Conservation (phyloP, 2,888 invertebrate species). For the Hypsopygia costalis region DNA sequence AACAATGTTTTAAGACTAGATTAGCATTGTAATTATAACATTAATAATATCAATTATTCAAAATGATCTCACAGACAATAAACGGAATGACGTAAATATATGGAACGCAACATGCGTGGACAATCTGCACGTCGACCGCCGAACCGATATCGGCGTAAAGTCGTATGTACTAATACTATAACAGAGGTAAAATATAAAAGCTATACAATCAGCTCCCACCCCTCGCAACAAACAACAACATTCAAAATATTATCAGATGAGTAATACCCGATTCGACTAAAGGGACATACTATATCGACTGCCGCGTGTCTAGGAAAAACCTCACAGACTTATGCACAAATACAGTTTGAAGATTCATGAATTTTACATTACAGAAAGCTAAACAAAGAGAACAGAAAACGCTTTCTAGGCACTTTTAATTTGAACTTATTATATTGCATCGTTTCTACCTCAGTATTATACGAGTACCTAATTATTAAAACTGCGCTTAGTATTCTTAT, state of each 20-base stretch:
- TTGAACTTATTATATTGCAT: conserved; percentile 10
- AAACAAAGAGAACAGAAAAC: conserved; percentile 6
- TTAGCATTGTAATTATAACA: conserved; percentile 50
- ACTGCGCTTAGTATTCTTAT: conserved; percentile 1
- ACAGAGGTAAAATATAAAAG: conserved; percentile 69
- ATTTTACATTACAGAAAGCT: conserved; percentile 6
- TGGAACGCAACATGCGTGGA: conserved; percentile 25
- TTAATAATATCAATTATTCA: conserved; percentile 56
- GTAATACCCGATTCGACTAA: conserved; percentile 47
- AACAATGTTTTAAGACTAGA: conserved; percentile 45
- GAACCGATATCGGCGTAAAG: conserved; percentile 41
- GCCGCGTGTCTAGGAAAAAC: conserved; percentile 40
- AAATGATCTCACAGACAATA: conserved; percentile 32
- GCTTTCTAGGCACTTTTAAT: conserved; percentile 10
- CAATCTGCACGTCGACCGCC: conserved; percentile 38
- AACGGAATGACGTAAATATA: conserved; percentile 35
- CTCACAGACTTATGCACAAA: conserved; percentile 16
- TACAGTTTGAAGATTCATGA: neutral
- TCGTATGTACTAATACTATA: conserved; percentile 56
- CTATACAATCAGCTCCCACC: conserved; percentile 54
- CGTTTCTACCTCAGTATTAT: conserved; percentile 7
- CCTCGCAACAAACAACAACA: conserved; percentile 58
- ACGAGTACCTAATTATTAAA: conserved; percentile 7
- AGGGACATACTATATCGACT: conserved; percentile 35
- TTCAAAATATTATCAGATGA: conserved; percentile 48